These are phyloP conservation scores for Rhea pennata DNA, from an alignment of 2,113 vertebrate genomes.

Conservation along the genomic window DNA sequence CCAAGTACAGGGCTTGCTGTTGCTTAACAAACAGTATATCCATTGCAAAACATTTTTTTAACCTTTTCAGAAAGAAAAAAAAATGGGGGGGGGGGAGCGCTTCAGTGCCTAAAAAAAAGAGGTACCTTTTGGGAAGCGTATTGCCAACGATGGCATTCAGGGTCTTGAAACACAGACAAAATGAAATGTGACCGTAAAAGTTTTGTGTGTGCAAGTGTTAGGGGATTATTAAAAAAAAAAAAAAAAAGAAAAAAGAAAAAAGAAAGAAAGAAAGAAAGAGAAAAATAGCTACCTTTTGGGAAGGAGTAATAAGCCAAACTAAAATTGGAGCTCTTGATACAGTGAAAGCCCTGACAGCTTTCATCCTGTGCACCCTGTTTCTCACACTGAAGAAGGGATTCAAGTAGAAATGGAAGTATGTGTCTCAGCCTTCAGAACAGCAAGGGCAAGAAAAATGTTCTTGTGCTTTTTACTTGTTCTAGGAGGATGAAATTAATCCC, in stretches of 20 bases:
- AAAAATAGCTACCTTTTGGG: background rate
- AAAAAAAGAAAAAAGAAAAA: no score
- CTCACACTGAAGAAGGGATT: background rate
- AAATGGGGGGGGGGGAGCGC: background rate
- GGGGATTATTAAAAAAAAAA: background rate
- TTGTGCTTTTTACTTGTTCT: background rate
- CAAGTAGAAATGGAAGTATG: background rate
- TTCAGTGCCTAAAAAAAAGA: background rate
- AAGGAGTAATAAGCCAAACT: background rate
- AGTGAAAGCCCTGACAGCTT: background rate
- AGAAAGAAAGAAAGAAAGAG: background rate
- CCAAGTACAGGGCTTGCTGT: background rate
- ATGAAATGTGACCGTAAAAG: background rate
- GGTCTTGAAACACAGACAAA: background rate
- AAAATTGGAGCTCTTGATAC: background rate
- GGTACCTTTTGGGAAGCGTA: background rate
- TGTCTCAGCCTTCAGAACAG: background rate
- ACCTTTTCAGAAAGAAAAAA: background rate
- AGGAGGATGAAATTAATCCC: background rate
- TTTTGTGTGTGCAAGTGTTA: background rate
- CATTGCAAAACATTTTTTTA: background rate
- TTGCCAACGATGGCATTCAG: background rate
- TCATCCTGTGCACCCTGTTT: background rate
- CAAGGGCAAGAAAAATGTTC: background rate
- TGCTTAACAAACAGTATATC: background rate